Percentiles rank a stretch among this genome's conserved stretches.
These are phyloP conservation scores for Chiridota heheva DNA, from an alignment of 35 echinoderm and acorn worm species.

Conservation along the genomic window DNA sequence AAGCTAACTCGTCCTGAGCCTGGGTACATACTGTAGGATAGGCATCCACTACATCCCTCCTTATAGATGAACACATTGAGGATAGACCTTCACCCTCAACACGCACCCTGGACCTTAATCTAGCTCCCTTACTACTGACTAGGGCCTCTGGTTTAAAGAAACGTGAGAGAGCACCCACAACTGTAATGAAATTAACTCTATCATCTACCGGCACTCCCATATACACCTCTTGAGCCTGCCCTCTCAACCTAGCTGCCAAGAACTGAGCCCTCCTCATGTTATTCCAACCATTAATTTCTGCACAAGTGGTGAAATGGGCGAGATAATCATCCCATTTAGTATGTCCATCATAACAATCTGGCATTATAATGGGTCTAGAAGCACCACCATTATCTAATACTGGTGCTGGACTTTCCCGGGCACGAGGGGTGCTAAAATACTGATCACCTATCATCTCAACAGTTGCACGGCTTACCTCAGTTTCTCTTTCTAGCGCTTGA, in stretches of 20 bases:
- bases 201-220: not conserved
- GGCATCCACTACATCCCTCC: slow-evolving; percentile 1
- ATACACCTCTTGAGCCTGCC: slow-evolving; percentile 26
- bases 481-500: too few relatives aligned
- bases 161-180: slow-evolving; percentile 1
- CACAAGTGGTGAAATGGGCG: slow-evolving; percentile 10
- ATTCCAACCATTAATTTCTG: slow-evolving; percentile 1
- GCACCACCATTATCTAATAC: too few relatives aligned
- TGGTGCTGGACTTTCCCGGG: too few relatives aligned
- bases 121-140: not conserved
- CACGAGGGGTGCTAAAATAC: too few relatives aligned
- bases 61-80: slow-evolving; percentile 28
- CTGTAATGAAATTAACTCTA: not conserved
- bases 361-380: slow-evolving; percentile 21
- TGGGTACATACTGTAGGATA: not conserved
- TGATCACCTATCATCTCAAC: too few relatives aligned
- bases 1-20: slow-evolving; percentile 31
- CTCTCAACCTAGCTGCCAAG: not conserved
- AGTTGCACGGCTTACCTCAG: too few relatives aligned
- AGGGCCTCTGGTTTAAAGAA: slow-evolving; percentile 9
- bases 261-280: not conserved
- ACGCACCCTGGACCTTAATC: not conserved
- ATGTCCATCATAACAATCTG: not conserved
- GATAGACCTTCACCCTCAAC: slow-evolving; percentile 2
- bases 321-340: slow-evolving; percentile 18